Percentiles rank a stretch among this genome's conserved stretches.
Conservation (phyloP, 2,797 vertebrate species). For the Gallinago stenura region DNA sequence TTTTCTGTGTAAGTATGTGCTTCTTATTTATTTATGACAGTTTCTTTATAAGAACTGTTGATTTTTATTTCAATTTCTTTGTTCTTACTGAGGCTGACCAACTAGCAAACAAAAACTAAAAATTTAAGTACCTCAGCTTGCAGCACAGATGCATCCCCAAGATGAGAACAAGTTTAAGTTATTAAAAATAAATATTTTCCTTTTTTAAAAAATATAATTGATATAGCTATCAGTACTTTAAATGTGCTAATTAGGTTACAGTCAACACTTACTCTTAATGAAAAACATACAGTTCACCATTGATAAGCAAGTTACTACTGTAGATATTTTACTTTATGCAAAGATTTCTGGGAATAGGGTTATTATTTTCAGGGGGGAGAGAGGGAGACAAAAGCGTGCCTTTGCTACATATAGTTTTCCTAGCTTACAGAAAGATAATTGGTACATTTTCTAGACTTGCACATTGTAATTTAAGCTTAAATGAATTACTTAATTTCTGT, state of each 20-base stretch:
- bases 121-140: neutral
- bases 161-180: neutral
- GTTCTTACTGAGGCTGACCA: neutral
- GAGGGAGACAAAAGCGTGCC: neutral
- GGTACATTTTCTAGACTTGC: neutral
- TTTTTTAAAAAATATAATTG: neutral
- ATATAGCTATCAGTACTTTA: neutral
- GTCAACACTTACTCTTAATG: neutral
- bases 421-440: neutral
- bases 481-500: neutral
- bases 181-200: neutral
- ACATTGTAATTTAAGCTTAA: neutral
- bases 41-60: neutral
- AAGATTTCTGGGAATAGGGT: neutral
- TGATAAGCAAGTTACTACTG: neutral
- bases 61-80: neutral
- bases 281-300: neutral
- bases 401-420: neutral
- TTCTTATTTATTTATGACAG: neutral
- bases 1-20: neutral
- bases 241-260: neutral
- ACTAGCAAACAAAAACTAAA: neutral
- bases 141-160: neutral
- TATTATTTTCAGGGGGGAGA: neutral
- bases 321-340: neutral